Conservation (phyloP, 2,113 vertebrate genomes). For the Alligator sinensis region DNA sequence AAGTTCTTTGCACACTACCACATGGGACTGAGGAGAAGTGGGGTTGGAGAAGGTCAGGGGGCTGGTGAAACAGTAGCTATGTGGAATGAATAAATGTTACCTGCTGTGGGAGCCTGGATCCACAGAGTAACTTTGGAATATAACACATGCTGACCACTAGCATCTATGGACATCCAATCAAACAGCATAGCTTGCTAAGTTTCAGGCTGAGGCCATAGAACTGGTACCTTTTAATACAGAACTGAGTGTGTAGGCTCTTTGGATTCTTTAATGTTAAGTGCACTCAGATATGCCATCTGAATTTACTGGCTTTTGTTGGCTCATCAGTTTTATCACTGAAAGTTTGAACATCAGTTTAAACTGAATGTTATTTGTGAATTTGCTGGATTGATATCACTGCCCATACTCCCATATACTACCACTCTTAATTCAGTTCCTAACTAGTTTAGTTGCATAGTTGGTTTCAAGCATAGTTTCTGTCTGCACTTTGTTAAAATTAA, state of each 20-base stretch:
- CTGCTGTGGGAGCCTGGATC: neutral
- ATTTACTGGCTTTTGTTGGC: neutral
- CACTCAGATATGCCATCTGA: neutral
- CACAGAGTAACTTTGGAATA: too few species aligned
- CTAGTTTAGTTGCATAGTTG: neutral
- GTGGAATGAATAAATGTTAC: neutral
- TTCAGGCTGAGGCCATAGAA: neutral
- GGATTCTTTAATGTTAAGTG: neutral
- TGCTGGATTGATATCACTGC: neutral
- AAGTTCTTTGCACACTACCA: neutral
- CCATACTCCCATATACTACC: neutral
- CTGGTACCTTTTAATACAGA: neutral
- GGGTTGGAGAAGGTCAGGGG: neutral
- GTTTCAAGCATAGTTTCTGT: neutral
- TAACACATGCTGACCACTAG: neutral
- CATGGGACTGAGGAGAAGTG: neutral
- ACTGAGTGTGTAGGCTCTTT: neutral
- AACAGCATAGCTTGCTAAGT: neutral
- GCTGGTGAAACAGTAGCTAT: neutral
- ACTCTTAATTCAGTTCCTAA: neutral
- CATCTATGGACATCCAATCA: neutral
- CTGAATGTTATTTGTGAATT: neutral
- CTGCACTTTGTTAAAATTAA: neutral
- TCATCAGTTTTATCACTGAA: neutral
- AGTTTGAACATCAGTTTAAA: neutral